Base-by-base conservation (phyloP, 2,888 invertebrate species). In the Thymelicus acteon region DNA sequence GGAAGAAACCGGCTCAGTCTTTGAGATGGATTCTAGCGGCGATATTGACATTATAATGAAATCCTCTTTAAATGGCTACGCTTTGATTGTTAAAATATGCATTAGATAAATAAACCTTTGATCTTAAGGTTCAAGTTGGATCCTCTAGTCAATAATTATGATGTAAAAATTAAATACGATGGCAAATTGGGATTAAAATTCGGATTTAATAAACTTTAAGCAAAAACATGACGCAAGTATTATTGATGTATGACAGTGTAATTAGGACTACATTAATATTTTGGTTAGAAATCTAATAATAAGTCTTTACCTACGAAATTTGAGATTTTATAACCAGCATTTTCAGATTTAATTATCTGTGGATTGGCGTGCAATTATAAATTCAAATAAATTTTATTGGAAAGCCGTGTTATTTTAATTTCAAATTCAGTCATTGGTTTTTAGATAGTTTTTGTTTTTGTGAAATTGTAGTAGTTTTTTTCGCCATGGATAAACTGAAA, bases 31-130 rank as follows among this genome's bases (percentile, higher is more conserved):
- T 77, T 78, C 75, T 24, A 31, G 40, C 63, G 70, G 73, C 80
- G 76, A 83, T 86, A 86, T 89, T 88, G 88, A 85, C 83, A 83
- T 86, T 82, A 83, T 86, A 85, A 86, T 86, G 80, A 83, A 86
- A 85, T 81, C 82, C 78, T 49, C 60, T 72, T 77, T 84, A 85
- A 87, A 84, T 80, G 81, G 79, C 80, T 79, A 77, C 76, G 80
- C 79, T 85, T 82, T 80, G 81, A 84, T 85, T 86, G 80, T 82
- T 85, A 81, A 83, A 84, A 83, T 85, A 83, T 85, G 80, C 82
- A 82, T 82, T 79, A 78, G 82, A 82, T 82, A 82, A 84, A 82
- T 83, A 81, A 80, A 72, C 74, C 65, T 65, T 15, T 60, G 5
- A 49, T 64, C 70, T 6, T 49, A 31, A 19, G 48, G 57, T 65